Evolutionary conservation across 2,888 invertebrate species (phyloP).

Genomic region (Allygus modestus): DNA sequence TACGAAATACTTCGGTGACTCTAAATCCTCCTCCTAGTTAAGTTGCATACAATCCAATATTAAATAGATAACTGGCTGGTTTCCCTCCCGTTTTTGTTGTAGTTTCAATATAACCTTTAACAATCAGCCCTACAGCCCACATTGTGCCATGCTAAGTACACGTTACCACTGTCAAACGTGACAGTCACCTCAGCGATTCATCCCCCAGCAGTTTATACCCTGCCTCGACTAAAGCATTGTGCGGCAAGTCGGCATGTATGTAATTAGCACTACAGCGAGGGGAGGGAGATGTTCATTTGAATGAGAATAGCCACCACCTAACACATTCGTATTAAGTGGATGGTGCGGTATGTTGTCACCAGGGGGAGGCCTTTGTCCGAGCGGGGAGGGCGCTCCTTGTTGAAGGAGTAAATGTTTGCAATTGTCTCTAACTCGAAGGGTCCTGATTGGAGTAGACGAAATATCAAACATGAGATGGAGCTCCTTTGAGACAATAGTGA

Average conservation of each 20-base stretch:
- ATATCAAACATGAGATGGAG: too few species aligned
- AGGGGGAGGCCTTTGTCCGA: background rate
- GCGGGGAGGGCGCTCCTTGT: background rate
- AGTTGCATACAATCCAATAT: too few species aligned
- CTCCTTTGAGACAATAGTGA: too few species aligned
- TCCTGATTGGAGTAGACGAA: background rate
- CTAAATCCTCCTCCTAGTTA: too few species aligned
- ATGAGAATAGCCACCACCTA: constrained; percentile 17
- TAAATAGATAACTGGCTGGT: too few species aligned
- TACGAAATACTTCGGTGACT: too few species aligned
- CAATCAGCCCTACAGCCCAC: too few species aligned
- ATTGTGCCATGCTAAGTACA: too few species aligned
- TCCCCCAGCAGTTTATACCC: background rate
- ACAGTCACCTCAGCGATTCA: background rate
- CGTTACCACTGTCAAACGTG: too few species aligned
- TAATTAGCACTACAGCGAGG: constrained; percentile 22
- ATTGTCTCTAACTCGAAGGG: background rate
- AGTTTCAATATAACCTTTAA: too few species aligned
- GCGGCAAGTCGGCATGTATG: constrained; percentile 37
- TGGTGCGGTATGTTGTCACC: background rate
- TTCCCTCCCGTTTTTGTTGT: too few species aligned
- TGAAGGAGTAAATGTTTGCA: constrained; percentile 16
- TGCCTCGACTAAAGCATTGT: background rate
- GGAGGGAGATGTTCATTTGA: constrained; percentile 24
- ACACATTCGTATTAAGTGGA: constrained; percentile 20